phyloP scores from a whole-genome alignment of 2,888 invertebrate genomes.

The Pocota personata region DNA sequence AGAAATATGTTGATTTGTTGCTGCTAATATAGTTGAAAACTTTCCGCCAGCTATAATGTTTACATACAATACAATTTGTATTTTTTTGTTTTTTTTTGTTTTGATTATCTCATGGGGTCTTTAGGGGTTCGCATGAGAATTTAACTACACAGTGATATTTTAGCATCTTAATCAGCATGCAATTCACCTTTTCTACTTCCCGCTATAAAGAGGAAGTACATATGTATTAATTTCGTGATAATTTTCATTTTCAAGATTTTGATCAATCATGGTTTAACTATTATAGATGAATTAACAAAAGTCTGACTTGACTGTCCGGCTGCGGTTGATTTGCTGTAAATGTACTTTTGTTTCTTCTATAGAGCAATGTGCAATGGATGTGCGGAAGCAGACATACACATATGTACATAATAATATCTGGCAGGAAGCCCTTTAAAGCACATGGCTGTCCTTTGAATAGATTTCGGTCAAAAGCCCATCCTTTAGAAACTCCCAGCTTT shows the following conservation, averaged over 20 bases:
- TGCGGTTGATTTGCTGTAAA: too few relatives aligned
- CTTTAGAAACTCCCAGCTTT: too few relatives aligned
- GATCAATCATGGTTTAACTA: not conserved
- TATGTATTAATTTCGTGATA: not conserved
- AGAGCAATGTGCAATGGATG: too few relatives aligned
- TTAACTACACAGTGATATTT: not conserved
- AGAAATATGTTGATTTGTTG: slow-evolving; percentile 41
- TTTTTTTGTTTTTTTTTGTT: not conserved
- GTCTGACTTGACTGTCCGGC: too few relatives aligned
- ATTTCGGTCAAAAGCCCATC: too few relatives aligned
- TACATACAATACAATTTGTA: not conserved
- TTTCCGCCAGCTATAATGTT: not conserved
- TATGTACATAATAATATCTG: too few relatives aligned
- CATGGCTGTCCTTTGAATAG: too few relatives aligned
- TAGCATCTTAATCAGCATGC: not conserved
- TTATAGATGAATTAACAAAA: too few relatives aligned
- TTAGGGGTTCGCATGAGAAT: not conserved
- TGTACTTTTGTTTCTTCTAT: too few relatives aligned
- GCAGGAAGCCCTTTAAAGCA: too few relatives aligned
- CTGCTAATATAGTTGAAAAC: not conserved
- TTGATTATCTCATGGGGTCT: not conserved
- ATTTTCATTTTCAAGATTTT: not conserved
- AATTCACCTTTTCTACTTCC: not conserved
- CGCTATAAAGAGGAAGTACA: not conserved
- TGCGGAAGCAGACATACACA: too few relatives aligned